phyloP scores from a whole-genome alignment of 2,113 vertebrate species.

The Columba janthina region DNA sequence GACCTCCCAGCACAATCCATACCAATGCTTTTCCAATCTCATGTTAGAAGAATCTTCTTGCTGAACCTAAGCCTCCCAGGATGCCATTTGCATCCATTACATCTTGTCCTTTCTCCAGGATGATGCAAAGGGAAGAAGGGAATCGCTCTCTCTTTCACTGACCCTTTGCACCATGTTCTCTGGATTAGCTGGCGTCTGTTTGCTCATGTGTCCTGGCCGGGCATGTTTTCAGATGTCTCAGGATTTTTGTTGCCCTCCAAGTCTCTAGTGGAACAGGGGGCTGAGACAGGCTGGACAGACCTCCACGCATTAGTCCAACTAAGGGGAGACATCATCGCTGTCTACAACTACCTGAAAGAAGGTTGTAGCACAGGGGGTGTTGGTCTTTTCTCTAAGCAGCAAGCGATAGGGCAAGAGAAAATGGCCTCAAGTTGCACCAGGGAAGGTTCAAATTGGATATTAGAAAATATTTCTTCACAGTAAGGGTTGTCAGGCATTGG shows the following conservation, averaged over 20 bases:
- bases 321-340: no score
- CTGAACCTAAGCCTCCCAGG: background rate
- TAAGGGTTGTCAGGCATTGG: no score
- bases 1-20: background rate
- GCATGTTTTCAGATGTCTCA: rapidly evolving
- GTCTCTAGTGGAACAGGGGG: background rate
- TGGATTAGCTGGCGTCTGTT: background rate
- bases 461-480: no score
- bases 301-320: background rate
- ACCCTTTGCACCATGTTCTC: background rate
- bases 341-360: no score
- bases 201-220: background rate
- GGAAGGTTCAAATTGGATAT: no score
- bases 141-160: background rate
- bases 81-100: background rate
- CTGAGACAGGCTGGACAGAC: background rate
- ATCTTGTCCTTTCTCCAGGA: background rate
- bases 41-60: background rate
- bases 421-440: no score
- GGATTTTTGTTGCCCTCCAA: background rate
- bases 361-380: no score
- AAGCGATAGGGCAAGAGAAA: no score
- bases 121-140: background rate
- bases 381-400: no score
- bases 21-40: background rate